Evolutionary conservation across 2,113 vertebrate genomes (phyloP).

Genomic region (Crocuta crocuta): DNA sequence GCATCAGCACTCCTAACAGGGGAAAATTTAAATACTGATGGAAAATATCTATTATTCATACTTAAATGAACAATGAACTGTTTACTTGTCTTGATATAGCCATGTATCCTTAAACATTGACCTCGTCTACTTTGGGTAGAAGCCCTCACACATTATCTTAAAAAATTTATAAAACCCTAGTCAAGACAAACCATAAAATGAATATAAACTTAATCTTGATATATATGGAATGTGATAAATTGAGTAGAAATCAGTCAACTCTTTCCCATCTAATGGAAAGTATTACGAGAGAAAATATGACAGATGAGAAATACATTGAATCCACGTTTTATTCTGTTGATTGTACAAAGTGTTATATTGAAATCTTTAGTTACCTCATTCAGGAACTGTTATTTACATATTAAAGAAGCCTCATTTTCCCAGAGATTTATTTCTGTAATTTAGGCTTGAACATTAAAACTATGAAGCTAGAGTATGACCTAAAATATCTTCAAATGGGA

Average conservation of each 20-base stretch:
- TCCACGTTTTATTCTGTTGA: background rate
- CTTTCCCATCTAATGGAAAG: background rate
- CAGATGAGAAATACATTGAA: background rate
- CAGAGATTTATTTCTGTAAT: slow-evolving; percentile 40
- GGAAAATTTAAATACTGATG: background rate
- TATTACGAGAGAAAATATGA: background rate
- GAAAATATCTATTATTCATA: background rate
- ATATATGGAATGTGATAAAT: background rate
- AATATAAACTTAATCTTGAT: background rate
- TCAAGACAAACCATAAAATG: background rate
- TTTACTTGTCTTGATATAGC: background rate
- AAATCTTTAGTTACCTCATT: background rate
- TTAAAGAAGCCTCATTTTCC: background rate
- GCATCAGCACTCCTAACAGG: too few relatives aligned
- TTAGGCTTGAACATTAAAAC: slow-evolving; percentile 41
- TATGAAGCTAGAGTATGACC: background rate
- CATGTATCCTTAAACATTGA: background rate
- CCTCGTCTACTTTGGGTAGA: background rate
- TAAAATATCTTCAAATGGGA: background rate
- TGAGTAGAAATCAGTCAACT: background rate
- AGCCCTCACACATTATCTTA: background rate
- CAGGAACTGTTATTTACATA: background rate
- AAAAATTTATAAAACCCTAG: background rate
- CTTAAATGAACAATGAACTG: background rate
- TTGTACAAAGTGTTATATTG: background rate